phyloP scores from a whole-genome alignment of 2,797 vertebrate genomes.

The Enteromius unitaeniatus region DNA sequence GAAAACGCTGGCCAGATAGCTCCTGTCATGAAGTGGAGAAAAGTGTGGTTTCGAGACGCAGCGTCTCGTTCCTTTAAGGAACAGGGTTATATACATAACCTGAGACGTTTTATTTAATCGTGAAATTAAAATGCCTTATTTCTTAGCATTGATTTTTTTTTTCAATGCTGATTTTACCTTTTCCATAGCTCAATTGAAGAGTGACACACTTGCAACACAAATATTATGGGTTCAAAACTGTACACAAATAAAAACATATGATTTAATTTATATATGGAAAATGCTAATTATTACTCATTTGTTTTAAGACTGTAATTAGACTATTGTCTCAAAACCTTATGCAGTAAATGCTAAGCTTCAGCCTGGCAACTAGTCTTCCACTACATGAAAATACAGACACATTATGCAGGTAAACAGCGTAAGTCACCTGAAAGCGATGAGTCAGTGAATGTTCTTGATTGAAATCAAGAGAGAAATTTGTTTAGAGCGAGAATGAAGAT shows the following conservation, averaged over 20 bases:
- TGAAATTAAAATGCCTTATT: no score
- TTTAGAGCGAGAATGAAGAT: slow-evolving; percentile 4
- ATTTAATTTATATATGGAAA: neutral
- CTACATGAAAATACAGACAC: neutral
- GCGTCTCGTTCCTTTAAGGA: no score
- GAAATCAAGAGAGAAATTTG: slow-evolving; percentile 32
- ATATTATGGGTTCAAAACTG: neutral
- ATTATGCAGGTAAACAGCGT: neutral
- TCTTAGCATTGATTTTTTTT: neutral
- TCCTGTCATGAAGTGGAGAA: no score
- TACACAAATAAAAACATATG: neutral
- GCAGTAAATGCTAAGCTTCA: neutral
- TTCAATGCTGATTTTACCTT: neutral
- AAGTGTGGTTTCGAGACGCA: no score
- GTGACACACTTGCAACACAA: neutral
- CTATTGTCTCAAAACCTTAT: neutral
- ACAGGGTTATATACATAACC: no score
- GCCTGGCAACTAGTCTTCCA: neutral
- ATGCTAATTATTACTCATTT: neutral
- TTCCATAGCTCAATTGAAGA: neutral
- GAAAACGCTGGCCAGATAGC: no score
- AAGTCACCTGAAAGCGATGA: slow-evolving; percentile 3
- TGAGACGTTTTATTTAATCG: neutral
- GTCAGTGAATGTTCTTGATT: neutral
- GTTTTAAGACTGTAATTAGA: neutral